phyloP scores from a whole-genome alignment of 1,140 invertebrate genomes.

The Octopus bimaculoides region DNA sequence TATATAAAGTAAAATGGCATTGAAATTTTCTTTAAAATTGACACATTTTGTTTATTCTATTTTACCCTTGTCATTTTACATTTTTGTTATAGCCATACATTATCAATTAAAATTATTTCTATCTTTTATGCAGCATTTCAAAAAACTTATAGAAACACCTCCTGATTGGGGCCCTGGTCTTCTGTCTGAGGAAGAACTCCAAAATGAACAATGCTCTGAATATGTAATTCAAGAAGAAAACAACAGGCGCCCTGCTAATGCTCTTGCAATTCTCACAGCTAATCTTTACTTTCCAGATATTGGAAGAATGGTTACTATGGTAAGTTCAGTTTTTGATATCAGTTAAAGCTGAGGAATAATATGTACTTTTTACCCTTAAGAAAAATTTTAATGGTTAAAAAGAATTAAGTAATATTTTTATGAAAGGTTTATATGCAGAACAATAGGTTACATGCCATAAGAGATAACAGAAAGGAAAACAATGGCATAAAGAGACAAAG shows the following conservation, averaged over 20 bases:
- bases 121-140: conserved; percentile 31
- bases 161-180: conserved; percentile 41
- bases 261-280: conserved; percentile 46
- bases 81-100: background rate
- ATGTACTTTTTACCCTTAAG: too few species aligned
- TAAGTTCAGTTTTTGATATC: background rate
- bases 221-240: conserved; percentile 50
- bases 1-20: too few species aligned
- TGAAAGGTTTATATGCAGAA: too few species aligned
- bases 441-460: too few species aligned
- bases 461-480: too few species aligned
- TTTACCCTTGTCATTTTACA: background rate
- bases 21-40: background rate
- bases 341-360: too few species aligned
- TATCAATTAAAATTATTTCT: background rate
- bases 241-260: conserved; percentile 42
- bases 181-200: conserved; percentile 34
- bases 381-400: too few species aligned
- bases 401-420: too few species aligned
- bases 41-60: background rate
- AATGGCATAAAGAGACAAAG: too few species aligned
- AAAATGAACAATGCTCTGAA: conserved; percentile 37
- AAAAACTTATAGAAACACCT: conserved; percentile 33
- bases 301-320: conserved; percentile 7
- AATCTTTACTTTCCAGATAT: conserved; percentile 49